Evolutionary conservation across 2,888 invertebrate species (phyloP).

Genomic region (Athetis lepigone): DNA sequence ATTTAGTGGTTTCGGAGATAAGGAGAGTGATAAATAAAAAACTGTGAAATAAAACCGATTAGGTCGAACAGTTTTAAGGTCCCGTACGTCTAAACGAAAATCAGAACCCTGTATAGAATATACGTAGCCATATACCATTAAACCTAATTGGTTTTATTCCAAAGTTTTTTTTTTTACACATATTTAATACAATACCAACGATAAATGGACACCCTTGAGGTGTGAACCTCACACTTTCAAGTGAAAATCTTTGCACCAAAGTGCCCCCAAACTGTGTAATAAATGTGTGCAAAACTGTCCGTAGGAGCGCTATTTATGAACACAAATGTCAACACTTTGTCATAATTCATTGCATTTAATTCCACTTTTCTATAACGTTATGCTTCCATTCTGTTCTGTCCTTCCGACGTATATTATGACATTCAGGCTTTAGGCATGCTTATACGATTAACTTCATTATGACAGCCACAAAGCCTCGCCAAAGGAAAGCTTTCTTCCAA

Average conservation of each 20-base stretch:
- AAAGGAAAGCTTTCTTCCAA: constrained; percentile 20
- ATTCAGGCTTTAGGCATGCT: constrained; percentile 3
- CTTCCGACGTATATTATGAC: constrained; percentile 17
- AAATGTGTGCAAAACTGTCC: no score
- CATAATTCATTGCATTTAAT: constrained; percentile 23
- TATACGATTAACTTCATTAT: constrained; percentile 31
- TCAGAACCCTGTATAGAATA: not conserved
- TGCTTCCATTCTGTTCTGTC: constrained; percentile 5
- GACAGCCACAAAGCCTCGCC: constrained; percentile 21
- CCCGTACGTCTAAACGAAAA: no score
- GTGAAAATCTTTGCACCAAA: constrained; percentile 1
- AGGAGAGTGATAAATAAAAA: no score
- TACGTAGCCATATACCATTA: not conserved
- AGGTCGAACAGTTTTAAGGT: no score
- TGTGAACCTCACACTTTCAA: not conserved
- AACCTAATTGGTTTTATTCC: no score
- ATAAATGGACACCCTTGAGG: no score
- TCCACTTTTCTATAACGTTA: constrained; percentile 8
- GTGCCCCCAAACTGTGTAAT: no score
- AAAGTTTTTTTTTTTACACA: no score
- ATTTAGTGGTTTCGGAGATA: no score
- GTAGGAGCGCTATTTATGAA: not conserved
- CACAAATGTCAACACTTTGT: constrained; percentile 25
- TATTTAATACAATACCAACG: no score
- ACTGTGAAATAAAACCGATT: no score